Evolutionary conservation across 2,113 vertebrate species (phyloP), one percentile per base, ranked within the genome.

Genomic region (Numenius arquata): DNA sequence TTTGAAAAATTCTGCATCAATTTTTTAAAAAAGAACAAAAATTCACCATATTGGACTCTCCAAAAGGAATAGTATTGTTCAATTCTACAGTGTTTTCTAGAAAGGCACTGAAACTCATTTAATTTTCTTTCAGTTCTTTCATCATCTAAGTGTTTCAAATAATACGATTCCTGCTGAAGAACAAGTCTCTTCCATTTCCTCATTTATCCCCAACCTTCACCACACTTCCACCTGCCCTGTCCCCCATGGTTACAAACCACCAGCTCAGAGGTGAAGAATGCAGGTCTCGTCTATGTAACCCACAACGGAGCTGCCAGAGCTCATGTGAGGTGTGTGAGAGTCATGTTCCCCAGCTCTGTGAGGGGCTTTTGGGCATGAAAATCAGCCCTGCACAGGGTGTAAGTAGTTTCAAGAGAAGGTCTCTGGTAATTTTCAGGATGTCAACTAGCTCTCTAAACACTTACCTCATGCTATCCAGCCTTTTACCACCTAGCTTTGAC

Each of bases 381-480:
- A 74, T 53, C 45, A 55, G 47, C 56, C 74, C 62, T n/a, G 70
- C 66, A 40, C 38, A 63, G n/a, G 45, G 41, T 76, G 9, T 56
- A 53, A 73, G 55, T 75, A 30, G 47, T 88, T 96, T 92, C 72
- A 73, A 43, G 78, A 63, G 74, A 75, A 36, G 53, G 66, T 77
- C 80, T 97, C 95, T 96, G 95, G 76, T 67, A 86, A 87, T 89
- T 96, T 86, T 96, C 95, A 96, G 74, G 26, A 91, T 90, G 83
- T 97, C 92, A 94, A 2, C 48, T 41, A 86, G 48, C 62, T 94
- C 85, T 89, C 79, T 55, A 78, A 95, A 97, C 95, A 94, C 95
- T 93, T 97, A 94, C 89, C 89, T 97, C 91, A 96, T 85, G 40
- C 80, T 81, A 67, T 95, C 88, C 85, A 81, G 82, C 72, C 76